phyloP scores from a whole-genome alignment of 2,113 vertebrate genomes.

The Dascyllus trimaculatus region DNA sequence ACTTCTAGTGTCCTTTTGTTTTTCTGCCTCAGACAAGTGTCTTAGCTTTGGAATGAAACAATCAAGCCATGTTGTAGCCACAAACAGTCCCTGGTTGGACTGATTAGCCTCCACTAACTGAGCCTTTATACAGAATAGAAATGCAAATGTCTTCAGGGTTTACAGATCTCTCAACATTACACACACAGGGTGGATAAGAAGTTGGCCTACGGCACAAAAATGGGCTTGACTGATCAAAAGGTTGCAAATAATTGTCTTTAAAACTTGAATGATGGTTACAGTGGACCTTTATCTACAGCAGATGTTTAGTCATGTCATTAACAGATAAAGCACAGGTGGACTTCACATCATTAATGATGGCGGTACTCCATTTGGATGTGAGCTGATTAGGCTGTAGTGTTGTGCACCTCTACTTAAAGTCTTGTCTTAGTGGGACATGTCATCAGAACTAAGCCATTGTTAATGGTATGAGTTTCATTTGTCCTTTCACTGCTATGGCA shows the following conservation, averaged over 20 bases:
- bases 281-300: background rate
- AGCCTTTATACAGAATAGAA: constrained; percentile 39
- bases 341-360: background rate
- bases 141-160: constrained; percentile 2
- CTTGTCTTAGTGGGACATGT: no score
- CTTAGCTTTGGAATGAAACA: constrained; percentile 68
- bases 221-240: background rate
- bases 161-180: background rate
- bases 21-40: constrained; percentile 63
- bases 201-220: no score
- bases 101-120: background rate
- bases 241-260: background rate
- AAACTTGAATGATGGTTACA: background rate
- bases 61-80: constrained; percentile 47
- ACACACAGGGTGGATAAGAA: background rate
- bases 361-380: background rate
- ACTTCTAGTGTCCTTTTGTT: constrained; percentile 1
- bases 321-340: background rate
- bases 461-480: no score
- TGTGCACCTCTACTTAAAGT: no score
- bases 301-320: background rate
- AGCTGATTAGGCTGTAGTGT: no score
- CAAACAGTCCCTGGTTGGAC: background rate
- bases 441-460: no score
- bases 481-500: no score